Evolutionary conservation across 1,140 invertebrate species (phyloP).

Genomic region (Mercenaria mercenaria): DNA sequence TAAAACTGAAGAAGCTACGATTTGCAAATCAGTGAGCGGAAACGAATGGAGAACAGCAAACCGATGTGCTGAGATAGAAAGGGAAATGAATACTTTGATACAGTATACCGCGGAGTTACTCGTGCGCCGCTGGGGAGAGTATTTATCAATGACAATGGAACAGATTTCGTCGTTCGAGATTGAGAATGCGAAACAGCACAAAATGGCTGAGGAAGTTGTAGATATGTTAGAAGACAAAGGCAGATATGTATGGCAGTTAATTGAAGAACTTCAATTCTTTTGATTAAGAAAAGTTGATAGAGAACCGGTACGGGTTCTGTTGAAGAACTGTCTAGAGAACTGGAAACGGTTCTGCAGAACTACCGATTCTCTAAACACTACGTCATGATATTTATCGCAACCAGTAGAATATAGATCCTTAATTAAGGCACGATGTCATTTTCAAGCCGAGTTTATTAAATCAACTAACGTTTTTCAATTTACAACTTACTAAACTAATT

Average conservation of each 20-base stretch:
- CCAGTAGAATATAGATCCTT: too few relatives aligned
- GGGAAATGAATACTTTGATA: slow-evolving; percentile 31
- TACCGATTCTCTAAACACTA: too few relatives aligned
- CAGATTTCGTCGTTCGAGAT: slow-evolving; percentile 40
- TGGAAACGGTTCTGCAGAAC: too few relatives aligned
- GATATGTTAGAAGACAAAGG: slow-evolving; percentile 62
- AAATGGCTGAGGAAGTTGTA: slow-evolving; percentile 42
- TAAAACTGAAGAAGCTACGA: background rate
- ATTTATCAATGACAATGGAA: slow-evolving; percentile 33
- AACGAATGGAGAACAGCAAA: slow-evolving; percentile 11
- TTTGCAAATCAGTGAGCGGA: background rate
- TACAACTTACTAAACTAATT: too few relatives aligned
- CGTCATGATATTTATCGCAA: too few relatives aligned
- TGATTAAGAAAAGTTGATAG: background rate
- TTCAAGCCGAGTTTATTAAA: too few relatives aligned
- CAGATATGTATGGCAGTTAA: slow-evolving; percentile 61
- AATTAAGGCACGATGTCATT: too few relatives aligned
- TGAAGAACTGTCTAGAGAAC: too few relatives aligned
- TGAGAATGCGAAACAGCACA: slow-evolving; percentile 22
- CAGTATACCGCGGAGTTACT: slow-evolving; percentile 8
- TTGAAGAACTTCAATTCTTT: slow-evolving; percentile 59
- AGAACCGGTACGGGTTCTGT: too few relatives aligned
- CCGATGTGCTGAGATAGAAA: background rate
- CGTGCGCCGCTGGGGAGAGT: slow-evolving; percentile 43
- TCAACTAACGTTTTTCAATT: too few relatives aligned